A percentile compares a stretch with the other conserved stretches of the same genome.
Evolutionary conservation across 2,888 invertebrate genomes (phyloP).

Genomic region (Theodoxus fluviatilis): DNA sequence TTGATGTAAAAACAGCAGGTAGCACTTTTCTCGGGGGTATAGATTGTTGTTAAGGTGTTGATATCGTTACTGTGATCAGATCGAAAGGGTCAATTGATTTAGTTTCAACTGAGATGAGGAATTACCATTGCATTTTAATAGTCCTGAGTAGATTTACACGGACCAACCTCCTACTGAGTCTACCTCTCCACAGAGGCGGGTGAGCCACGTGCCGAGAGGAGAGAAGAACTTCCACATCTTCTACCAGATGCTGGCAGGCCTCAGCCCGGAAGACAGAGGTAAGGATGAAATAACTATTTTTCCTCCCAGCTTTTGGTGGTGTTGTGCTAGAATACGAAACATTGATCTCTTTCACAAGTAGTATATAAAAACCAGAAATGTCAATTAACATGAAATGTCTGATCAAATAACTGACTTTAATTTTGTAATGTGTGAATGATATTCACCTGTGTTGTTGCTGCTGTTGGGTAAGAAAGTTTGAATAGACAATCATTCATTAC

Average conservation of each 20-base stretch:
- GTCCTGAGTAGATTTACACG: too few species aligned
- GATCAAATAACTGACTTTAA: neutral
- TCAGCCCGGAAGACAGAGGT: conserved; percentile 83
- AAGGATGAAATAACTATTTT: conserved; percentile 28
- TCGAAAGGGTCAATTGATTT: too few species aligned
- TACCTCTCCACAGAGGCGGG: conserved; percentile 88
- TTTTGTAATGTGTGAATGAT: conserved; percentile 3
- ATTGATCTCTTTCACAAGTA: neutral
- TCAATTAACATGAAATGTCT: neutral
- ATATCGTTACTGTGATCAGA: too few species aligned
- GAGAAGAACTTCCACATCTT: conserved; percentile 97
- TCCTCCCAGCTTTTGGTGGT: neutral
- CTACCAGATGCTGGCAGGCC: conserved; percentile 92
- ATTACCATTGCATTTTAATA: too few species aligned
- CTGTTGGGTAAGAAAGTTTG: too few species aligned
- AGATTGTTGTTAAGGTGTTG: too few species aligned
- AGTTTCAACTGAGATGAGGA: too few species aligned
- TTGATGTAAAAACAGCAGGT: too few species aligned
- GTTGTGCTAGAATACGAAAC: neutral
- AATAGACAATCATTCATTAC: too few species aligned
- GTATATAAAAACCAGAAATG: neutral
- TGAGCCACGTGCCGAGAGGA: conserved; percentile 82
- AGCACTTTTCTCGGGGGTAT: too few species aligned
- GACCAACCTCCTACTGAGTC: too few species aligned
- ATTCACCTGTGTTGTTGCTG: neutral